Conservation (phyloP, 23 tunicate species). For the Styela plicata region DNA sequence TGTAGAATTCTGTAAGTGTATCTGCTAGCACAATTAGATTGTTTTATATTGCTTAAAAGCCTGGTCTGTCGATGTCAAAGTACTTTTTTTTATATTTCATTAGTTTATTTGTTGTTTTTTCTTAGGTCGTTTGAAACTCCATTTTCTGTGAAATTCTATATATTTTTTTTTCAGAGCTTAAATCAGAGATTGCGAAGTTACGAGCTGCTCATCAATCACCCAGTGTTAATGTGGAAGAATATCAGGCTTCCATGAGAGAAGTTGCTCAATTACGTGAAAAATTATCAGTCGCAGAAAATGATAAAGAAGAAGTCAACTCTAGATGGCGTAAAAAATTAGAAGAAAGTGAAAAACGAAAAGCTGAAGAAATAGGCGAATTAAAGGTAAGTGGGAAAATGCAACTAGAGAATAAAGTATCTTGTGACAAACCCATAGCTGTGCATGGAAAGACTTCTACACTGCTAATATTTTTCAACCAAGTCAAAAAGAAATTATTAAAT, state of each 20-base stretch:
- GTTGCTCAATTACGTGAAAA: constrained; percentile 40
- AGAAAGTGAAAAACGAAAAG: constrained; percentile 68
- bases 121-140: neutral
- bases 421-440: too few species aligned
- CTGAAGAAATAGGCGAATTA: constrained; percentile 73
- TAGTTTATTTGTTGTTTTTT: neutral
- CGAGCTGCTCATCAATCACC: constrained; percentile 58
- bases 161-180: constrained; percentile 45
- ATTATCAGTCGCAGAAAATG: constrained; percentile 46
- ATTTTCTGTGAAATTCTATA: too few species aligned
- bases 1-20: too few species aligned
- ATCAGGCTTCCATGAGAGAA: constrained; percentile 50
- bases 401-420: too few species aligned
- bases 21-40: too few species aligned
- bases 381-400: too few species aligned
- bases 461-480: too few species aligned
- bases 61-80: too few species aligned
- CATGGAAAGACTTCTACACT: too few species aligned
- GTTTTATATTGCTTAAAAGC: too few species aligned
- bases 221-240: constrained; percentile 50
- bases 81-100: neutral
- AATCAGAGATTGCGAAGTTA: constrained; percentile 73
- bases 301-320: constrained; percentile 50
- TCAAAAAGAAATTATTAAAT: too few species aligned
- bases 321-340: constrained; percentile 61